These are phyloP conservation scores for Emydocephalus ijimae DNA, from an alignment of 2,113 vertebrate species.

Conservation along the genomic window DNA sequence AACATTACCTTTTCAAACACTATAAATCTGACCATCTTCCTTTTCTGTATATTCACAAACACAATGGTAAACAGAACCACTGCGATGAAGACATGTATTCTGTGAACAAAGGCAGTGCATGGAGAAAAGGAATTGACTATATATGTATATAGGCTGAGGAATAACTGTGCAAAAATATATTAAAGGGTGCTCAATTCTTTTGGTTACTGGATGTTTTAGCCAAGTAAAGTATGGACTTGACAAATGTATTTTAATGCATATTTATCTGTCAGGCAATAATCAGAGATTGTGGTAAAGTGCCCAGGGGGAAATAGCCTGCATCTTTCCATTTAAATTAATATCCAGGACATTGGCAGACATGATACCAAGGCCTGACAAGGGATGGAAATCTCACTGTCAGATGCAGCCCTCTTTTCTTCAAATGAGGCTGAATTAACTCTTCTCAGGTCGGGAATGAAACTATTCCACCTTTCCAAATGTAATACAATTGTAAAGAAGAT, in stretches of 20 bases:
- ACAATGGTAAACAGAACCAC: neutral
- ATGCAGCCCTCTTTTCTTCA: neutral
- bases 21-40: neutral
- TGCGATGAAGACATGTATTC: neutral
- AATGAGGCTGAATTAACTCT: neutral
- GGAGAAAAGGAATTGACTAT: neutral
- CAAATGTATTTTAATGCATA: constrained; percentile 28
- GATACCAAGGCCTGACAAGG: constrained; percentile 4
- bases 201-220: neutral
- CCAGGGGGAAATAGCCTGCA: constrained; percentile 35
- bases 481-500: neutral
- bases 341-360: constrained; percentile 26
- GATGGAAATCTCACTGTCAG: constrained; percentile 1
- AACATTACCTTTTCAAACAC: neutral
- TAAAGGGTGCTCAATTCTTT: neutral
- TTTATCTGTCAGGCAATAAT: constrained; percentile 30
- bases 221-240: neutral
- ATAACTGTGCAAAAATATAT: neutral
- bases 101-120: neutral
- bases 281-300: constrained; percentile 17
- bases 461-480: neutral
- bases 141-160: neutral
- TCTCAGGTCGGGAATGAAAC: neutral
- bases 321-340: constrained; percentile 33
- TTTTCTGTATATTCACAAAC: neutral